A percentile compares a stretch with the other conserved stretches of the same genome.
These are phyloP conservation scores for Loxodonta africana DNA, from an alignment of 2,113 vertebrate genomes.

Conservation along the genomic window DNA sequence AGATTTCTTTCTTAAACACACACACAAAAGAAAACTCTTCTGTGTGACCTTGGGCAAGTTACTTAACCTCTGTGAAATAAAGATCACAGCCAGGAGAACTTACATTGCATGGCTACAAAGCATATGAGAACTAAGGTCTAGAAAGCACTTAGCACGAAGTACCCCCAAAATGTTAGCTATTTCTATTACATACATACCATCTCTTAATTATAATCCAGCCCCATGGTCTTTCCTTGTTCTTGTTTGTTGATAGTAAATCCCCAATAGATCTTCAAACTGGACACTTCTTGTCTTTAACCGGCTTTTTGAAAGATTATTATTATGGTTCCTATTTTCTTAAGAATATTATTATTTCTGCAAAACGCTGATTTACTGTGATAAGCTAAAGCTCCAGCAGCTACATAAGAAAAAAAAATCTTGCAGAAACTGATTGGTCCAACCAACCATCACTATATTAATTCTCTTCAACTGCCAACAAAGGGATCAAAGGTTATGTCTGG, in stretches of 20 bases:
- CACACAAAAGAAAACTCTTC: background rate
- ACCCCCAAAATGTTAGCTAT: background rate
- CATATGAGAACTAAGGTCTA: background rate
- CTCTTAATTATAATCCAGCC: background rate
- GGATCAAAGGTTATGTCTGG: constrained; percentile 62
- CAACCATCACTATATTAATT: constrained; percentile 66
- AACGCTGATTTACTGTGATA: background rate
- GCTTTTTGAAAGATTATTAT: constrained; percentile 54
- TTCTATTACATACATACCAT: background rate
- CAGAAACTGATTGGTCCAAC: constrained; percentile 26
- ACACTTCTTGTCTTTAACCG: background rate
- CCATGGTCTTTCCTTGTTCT: background rate
- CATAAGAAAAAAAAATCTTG: background rate
- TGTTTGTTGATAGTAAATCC: background rate
- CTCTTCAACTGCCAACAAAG: constrained; percentile 29
- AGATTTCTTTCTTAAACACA: constrained; percentile 15
- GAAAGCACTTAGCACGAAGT: constrained; percentile 20
- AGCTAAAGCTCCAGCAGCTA: background rate
- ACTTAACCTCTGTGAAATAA: background rate
- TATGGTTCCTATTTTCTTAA: constrained; percentile 32
- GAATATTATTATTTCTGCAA: constrained; percentile 42
- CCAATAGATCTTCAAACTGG: constrained; percentile 16
- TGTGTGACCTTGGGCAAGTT: background rate
- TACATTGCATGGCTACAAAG: background rate
- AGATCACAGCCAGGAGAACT: background rate